Base-by-base conservation (phyloP, 2,888 invertebrate species). In the Nomada ferruginata region DNA sequence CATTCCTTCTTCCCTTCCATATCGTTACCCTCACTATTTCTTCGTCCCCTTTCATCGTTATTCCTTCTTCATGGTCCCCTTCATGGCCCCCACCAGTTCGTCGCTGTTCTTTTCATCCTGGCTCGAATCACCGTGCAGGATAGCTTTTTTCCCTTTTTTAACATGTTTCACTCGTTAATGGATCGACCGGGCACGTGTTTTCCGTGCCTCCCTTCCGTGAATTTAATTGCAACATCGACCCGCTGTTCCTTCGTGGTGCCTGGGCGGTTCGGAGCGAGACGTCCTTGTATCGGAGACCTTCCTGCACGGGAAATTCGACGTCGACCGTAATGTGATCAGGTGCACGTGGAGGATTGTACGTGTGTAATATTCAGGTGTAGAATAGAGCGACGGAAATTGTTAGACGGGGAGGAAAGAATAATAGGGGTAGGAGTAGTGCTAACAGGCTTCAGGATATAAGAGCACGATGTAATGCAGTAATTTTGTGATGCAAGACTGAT, bases 261-360 rank as follows among this genome's bases (percentile, higher is more conserved):
- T 26, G 36, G 42, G 71, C 59, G 66, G 73, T 36, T 61, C 44
- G 55, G n/a, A 68, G 57, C 61, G 63, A 52, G 42, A 71, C 71
- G 79, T 78, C 79, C 79, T 78, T 78, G 79, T 23, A 29, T n/a
- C 1, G 50, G 15, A 61, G 50, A 66, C 53, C 71, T 71, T 79
- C 79, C 36, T 26, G 9, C 18, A 9, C 7, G 44, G 5, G 15
- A 57, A 70, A 69, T 63, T 78, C 78, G 53, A 55, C 60, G 68
- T 65, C 50, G 63, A 59, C 7, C 13, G 29, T 5, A 13, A 44
- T 29, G 55, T 44, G 26, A 47, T 44, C 42, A 26, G 57, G 69
- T 13, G 20, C 36, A 15, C 9, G 47, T 7, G 18, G 11, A 55
- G 15, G 55, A 15, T 47, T 13, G 13, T 5, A 36, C 36, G 36